Percentiles rank a stretch among this genome's conserved stretches.
phyloP scores from a whole-genome alignment of 2,113 vertebrate genomes.

The Bos javanicus region DNA sequence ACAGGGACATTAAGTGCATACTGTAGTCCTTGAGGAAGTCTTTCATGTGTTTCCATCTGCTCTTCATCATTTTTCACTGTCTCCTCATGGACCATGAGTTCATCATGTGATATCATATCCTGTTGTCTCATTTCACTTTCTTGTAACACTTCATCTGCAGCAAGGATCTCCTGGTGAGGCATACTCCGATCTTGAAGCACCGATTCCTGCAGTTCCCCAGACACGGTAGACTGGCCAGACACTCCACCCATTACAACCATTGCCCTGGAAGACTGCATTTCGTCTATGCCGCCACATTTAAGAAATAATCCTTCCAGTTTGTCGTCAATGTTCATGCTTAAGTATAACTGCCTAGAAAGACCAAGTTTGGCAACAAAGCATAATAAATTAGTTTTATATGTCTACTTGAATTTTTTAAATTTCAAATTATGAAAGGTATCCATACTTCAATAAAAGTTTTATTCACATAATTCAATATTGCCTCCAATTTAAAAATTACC shows the following conservation, averaged over 20 bases:
- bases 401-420: constrained; percentile 56
- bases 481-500: constrained; percentile 38
- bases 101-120: constrained; percentile 95
- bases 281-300: constrained; percentile 92
- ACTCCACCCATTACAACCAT: constrained; percentile 86
- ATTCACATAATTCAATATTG: constrained; percentile 20
- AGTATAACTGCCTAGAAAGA: constrained; percentile 86
- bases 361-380: constrained; percentile 83
- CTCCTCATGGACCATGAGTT: constrained; percentile 98
- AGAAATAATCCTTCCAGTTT: constrained; percentile 97
- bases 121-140: constrained; percentile 91
- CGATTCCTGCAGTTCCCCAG: constrained; percentile 84
- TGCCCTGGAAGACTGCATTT: constrained; percentile 87
- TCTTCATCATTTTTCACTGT: constrained; percentile 93
- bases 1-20: constrained; percentile 94
- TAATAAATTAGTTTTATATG: constrained; percentile 72
- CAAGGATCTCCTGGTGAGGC: constrained; percentile 91
- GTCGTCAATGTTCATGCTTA: constrained; percentile 98
- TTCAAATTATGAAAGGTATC: constrained; percentile 56
- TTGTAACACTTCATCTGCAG: constrained; percentile 89
- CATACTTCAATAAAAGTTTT: constrained; percentile 30
- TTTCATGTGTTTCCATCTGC: constrained; percentile 88
- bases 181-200: constrained; percentile 92
- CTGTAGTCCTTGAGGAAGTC: constrained; percentile 93
- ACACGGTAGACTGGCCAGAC: constrained; percentile 82